Conservation (phyloP, 1,140 invertebrate species). For the Magallana angulata region DNA sequence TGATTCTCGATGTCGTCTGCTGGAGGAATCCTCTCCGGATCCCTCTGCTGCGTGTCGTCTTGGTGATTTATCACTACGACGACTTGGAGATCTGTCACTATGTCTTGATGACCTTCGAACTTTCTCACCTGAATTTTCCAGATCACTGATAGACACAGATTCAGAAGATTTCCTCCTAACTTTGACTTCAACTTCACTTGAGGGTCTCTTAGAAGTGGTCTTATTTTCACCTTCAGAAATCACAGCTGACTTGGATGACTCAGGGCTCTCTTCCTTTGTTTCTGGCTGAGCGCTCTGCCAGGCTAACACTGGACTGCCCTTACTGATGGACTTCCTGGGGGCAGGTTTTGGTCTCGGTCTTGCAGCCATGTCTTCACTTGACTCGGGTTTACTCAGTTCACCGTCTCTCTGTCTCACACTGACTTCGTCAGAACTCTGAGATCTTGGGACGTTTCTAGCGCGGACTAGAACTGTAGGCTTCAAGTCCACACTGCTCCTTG, state of each 20-base stretch:
- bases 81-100: conserved; percentile 4
- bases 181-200: conserved; percentile 4
- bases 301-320: not conserved
- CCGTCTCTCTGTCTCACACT: not conserved
- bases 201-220: not conserved
- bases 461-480: conserved; percentile 32
- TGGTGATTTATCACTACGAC: not conserved
- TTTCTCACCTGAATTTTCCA: conserved; percentile 12
- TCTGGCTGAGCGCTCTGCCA: not conserved
- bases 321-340: conserved; percentile 34
- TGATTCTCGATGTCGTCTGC: conserved; percentile 1
- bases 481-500: conserved; percentile 6
- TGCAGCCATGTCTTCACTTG: not conserved
- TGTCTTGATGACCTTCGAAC: conserved; percentile 7
- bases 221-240: not conserved
- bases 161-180: conserved; percentile 13
- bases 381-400: not conserved
- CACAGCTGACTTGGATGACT: not conserved
- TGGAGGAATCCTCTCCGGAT: not conserved
- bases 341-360: conserved; percentile 46
- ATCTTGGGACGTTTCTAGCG: not conserved
- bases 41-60: not conserved
- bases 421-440: not conserved
- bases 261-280: not conserved
- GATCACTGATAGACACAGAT: not conserved